Conservation (phyloP, 2,888 invertebrate species). For the Octonoba sinensis region DNA sequence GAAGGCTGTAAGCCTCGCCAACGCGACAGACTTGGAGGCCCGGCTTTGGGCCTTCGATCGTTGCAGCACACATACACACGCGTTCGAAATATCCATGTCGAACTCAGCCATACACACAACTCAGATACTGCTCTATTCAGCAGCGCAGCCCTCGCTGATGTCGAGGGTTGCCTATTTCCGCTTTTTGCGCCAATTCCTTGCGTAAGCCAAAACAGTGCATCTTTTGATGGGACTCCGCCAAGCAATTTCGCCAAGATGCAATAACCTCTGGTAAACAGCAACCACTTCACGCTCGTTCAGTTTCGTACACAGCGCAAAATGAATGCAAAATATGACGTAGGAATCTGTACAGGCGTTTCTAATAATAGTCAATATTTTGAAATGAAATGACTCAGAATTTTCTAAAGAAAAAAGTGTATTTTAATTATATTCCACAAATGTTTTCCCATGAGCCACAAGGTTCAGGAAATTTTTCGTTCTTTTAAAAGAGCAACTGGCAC, state of each 20-base stretch:
- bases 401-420: too few species aligned
- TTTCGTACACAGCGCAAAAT: too few species aligned
- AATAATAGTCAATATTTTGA: too few species aligned
- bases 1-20: constrained; percentile 44
- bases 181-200: not conserved
- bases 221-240: constrained; percentile 13
- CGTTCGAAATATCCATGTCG: constrained; percentile 46
- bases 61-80: constrained; percentile 52
- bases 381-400: too few species aligned
- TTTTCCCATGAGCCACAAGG: too few species aligned
- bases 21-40: constrained; percentile 41
- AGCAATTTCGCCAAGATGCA: constrained; percentile 30
- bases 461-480: too few species aligned
- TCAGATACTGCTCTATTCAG: constrained; percentile 29
- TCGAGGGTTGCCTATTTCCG: constrained; percentile 25
- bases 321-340: too few species aligned
- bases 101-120: constrained; percentile 33
- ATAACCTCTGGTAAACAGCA: not conserved
- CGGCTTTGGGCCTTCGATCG: constrained; percentile 54
- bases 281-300: too few species aligned
- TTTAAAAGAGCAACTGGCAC: too few species aligned
- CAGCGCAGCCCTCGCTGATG: constrained; percentile 21
- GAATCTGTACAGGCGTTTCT: too few species aligned
- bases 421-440: too few species aligned
- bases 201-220: too few species aligned